Percentiles rank a stretch among this genome's conserved stretches.
Conservation (phyloP, 2,888 invertebrate species). For the Andrena trimmerana region DNA sequence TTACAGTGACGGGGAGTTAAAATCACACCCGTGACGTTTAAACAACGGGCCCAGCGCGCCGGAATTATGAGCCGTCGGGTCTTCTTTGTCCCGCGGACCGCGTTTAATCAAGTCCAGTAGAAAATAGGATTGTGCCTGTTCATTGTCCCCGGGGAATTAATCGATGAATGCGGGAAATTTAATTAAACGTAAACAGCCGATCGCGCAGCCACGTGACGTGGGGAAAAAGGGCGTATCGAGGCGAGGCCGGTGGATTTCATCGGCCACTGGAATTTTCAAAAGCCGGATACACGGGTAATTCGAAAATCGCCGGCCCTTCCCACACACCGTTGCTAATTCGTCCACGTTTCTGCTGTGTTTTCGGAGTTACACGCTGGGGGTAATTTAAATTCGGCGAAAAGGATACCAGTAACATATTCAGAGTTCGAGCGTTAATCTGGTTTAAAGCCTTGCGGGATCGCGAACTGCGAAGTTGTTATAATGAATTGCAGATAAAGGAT, state of each 20-base stretch:
- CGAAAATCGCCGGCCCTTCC: neutral
- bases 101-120: slow-evolving; percentile 48
- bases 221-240: neutral
- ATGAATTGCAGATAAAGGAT: neutral
- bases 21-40: slow-evolving; percentile 43
- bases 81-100: slow-evolving; percentile 31
- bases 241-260: neutral
- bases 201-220: neutral
- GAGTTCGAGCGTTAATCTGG: neutral
- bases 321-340: neutral
- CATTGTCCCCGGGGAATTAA: slow-evolving; percentile 50
- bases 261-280: neutral
- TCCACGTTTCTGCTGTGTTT: neutral
- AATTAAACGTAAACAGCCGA: slow-evolving; percentile 40
- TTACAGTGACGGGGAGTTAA: slow-evolving; percentile 49
- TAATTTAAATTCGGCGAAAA: neutral
- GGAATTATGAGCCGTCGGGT: slow-evolving; percentile 34
- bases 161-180: slow-evolving; percentile 49
- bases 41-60: slow-evolving; percentile 18
- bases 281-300: neutral
- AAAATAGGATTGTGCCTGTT: slow-evolving; percentile 42
- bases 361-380: neutral
- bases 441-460: neutral
- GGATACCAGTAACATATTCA: neutral
- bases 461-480: neutral